Percentiles rank a stretch among this genome's conserved stretches.
Evolutionary conservation across 2,113 vertebrate genomes (phyloP).

Genomic region (Gallinago undulata): DNA sequence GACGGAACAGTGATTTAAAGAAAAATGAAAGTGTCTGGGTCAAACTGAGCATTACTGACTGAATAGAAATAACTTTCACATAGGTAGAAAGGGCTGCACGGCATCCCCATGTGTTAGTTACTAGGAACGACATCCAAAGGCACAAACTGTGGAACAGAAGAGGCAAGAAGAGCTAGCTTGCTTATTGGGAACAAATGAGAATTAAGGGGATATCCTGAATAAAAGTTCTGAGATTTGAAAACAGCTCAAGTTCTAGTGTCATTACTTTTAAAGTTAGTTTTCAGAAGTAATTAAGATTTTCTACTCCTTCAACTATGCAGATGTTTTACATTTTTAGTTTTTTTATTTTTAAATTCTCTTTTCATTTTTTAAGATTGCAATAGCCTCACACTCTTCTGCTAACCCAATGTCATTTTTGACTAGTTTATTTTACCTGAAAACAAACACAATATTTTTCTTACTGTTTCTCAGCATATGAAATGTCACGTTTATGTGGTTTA

Average conservation of each 20-base stretch:
- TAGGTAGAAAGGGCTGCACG: neutral
- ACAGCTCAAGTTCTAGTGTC: neutral
- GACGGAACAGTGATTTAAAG: neutral
- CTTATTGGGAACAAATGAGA: neutral
- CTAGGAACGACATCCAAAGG: neutral
- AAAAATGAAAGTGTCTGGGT: neutral
- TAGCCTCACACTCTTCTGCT: neutral
- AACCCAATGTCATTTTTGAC: neutral
- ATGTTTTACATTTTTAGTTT: neutral
- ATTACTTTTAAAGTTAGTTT: neutral
- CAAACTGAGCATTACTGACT: neutral
- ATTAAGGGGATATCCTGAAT: neutral
- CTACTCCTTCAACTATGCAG: neutral
- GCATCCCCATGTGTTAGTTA: neutral
- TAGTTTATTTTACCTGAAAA: neutral
- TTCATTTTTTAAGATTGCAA: neutral
- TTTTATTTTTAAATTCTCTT: neutral
- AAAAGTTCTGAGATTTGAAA: neutral
- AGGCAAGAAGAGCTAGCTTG: neutral
- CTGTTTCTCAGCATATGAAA: neutral
- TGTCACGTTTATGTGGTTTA: accelerated
- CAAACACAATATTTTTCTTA: neutral
- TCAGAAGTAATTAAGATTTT: neutral
- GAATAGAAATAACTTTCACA: neutral
- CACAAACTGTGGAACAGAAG: neutral